Evolutionary conservation across 1,140 invertebrate species (phyloP), one percentile per base, ranked within the genome.

Genomic region (Drosophila nigrodunni): DNA sequence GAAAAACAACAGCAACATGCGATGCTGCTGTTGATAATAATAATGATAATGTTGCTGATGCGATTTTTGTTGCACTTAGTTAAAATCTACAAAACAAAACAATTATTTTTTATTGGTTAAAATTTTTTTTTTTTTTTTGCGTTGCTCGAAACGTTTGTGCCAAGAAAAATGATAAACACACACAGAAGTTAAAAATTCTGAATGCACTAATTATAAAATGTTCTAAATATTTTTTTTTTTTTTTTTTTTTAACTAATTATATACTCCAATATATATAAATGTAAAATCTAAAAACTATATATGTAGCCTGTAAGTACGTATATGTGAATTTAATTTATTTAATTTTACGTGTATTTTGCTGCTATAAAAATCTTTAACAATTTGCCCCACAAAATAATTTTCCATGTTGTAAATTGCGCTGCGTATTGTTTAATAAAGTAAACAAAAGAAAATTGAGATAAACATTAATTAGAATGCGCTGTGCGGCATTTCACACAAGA

Each of bases 41-140:
- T 21, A 21, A 21, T 21, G 18, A 43, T 15, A 34, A 35, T 4
- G 43, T 44, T 21, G 54, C 44, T 11, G 18, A 49, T 41, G 57
- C 49, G 34, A 62, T 68, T 46, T 57, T 64, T 64, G 59, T 71
- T 69, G 74, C 65, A 88, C 59, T 78, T 87, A 87, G 83, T 82
- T 82, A 81, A 85, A 78, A 74, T 74, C 61, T 74, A 74, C 71
- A 76, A 39, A 70, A 61, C 46, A 21, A 34, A 52, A 74, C 58
- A 54, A 68, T 72, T 74, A 73, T 67, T 69, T 74, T 49, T 55
- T 71, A 64, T 62, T 39, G 37, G 62, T 25, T 54, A 34, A n/a
- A 67, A n/a, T n/a, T 15, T 15, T 15, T 15, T 15, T 15, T 15
- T 60, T 68, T 76, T 69, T 79, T 57, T 70, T 57, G 46, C 58